phyloP scores from a whole-genome alignment of 1,140 invertebrate genomes.

The Aphidius gifuensis region DNA sequence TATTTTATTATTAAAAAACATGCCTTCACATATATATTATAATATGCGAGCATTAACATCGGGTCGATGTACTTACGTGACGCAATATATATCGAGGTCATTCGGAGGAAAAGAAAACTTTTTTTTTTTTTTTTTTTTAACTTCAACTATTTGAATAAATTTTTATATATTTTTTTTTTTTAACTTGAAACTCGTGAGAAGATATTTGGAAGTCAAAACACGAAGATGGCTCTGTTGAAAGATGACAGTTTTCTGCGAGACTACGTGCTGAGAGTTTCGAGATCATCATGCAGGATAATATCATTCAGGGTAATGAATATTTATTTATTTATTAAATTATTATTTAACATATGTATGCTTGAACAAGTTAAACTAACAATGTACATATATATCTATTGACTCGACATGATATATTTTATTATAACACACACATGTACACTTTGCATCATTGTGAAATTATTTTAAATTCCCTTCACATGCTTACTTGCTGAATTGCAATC shows the following conservation, averaged over 20 bases:
- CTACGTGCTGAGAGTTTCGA: constrained; percentile 23
- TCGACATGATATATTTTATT: not conserved
- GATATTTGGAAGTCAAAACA: constrained; percentile 16
- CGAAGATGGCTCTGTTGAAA: constrained; percentile 5
- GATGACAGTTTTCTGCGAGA: constrained; percentile 16
- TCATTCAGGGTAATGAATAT: not conserved
- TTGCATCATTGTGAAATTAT: constrained; percentile 18
- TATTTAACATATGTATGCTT: too few relatives aligned
- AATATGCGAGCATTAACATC: not conserved
- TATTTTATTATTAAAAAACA: too few relatives aligned
- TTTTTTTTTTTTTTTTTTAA: constrained; percentile 1
- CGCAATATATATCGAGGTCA: constrained; percentile 6
- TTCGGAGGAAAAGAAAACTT: constrained; percentile 1
- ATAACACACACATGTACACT: not conserved
- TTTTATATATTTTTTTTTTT: not conserved
- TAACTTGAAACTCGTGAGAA: constrained; percentile 6
- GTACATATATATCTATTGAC: constrained; percentile 2
- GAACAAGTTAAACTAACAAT: too few relatives aligned
- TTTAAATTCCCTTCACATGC: constrained; percentile 3
- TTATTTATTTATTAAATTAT: not conserved
- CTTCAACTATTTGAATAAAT: not conserved
- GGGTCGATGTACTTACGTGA: constrained; percentile 12
- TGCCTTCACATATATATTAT: too few relatives aligned
- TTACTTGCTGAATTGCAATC: not conserved
- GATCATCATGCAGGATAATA: constrained; percentile 12